Conservation (phyloP, 2,113 vertebrate species). For the Plectropomus leopardus region DNA sequence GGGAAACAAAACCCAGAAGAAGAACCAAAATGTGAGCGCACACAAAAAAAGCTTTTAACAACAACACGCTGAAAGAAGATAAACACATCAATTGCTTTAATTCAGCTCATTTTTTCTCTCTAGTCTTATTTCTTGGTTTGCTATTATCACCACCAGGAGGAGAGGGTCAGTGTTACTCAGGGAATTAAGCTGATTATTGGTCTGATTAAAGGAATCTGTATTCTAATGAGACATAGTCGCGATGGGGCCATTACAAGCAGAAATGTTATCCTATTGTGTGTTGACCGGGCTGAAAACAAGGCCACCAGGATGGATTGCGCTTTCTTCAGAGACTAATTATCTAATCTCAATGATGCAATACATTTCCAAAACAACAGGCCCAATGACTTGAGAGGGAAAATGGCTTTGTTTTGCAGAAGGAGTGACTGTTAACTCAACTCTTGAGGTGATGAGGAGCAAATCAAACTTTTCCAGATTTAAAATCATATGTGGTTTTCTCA, state of each 20-base stretch:
- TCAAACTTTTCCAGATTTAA: not conserved
- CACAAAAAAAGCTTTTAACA: conserved; percentile 14
- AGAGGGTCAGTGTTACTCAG: conserved; percentile 43
- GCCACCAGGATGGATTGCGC: conserved; percentile 48
- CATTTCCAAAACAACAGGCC: conserved; percentile 54
- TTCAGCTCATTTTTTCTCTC: conserved; percentile 38
- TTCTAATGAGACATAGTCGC: conserved; percentile 60
- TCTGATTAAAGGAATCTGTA: conserved; percentile 70
- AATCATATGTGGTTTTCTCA: conserved; percentile 1
- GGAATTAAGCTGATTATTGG: conserved; percentile 67
- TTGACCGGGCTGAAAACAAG: conserved; percentile 67
- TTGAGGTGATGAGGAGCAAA: not conserved
- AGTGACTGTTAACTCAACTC: conserved; percentile 15
- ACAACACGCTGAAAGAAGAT: conserved; percentile 42
- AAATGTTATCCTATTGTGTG: conserved; percentile 52
- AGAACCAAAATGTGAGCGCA: conserved; percentile 15
- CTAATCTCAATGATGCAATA: conserved; percentile 60
- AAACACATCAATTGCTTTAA: conserved; percentile 48
- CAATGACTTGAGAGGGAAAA: conserved; percentile 43
- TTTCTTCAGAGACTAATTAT: conserved; percentile 69
- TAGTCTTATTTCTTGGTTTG: conserved; percentile 50
- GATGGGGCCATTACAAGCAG: conserved; percentile 64
- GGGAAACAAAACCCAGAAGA: conserved; percentile 34
- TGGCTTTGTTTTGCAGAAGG: conserved; percentile 42
- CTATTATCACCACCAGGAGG: conserved; percentile 57